Evolutionary conservation across 2,113 vertebrate genomes (phyloP).

Genomic region (Felis chaus): DNA sequence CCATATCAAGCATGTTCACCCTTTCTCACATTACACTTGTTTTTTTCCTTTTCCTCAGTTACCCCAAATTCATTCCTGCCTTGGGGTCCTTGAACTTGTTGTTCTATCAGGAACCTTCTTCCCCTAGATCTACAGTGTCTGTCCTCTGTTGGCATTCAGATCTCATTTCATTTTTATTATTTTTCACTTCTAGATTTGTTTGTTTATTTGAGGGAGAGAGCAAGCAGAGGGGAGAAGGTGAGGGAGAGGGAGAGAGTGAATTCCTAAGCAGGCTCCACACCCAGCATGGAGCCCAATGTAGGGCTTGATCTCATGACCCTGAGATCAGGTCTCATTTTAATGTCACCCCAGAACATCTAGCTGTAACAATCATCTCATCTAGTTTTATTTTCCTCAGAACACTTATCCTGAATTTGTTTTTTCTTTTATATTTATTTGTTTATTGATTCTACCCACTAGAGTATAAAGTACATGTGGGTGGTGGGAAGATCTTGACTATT

Average conservation of each 20-base stretch:
- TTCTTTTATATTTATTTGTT: constrained; percentile 24
- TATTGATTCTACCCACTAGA: neutral
- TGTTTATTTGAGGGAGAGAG: no score
- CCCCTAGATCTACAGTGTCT: neutral
- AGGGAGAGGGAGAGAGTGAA: no score
- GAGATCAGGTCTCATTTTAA: neutral
- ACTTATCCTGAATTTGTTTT: neutral
- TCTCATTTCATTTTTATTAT: neutral
- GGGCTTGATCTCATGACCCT: no score
- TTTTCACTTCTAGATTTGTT: neutral
- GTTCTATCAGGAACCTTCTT: neutral
- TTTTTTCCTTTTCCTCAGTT: neutral
- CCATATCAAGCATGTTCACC: neutral
- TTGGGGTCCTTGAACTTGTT: neutral
- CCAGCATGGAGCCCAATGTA: no score
- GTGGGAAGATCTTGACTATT: neutral
- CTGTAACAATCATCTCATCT: neutral
- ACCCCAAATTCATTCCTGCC: neutral
- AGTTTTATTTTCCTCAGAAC: constrained; percentile 2
- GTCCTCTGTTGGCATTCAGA: neutral
- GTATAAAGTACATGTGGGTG: neutral
- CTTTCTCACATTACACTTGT: neutral
- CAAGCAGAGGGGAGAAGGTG: no score
- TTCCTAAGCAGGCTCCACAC: no score
- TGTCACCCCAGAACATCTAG: neutral